These are phyloP conservation scores for Spodoptera littoralis DNA, from an alignment of 2,888 invertebrate species.

Conservation along the genomic window DNA sequence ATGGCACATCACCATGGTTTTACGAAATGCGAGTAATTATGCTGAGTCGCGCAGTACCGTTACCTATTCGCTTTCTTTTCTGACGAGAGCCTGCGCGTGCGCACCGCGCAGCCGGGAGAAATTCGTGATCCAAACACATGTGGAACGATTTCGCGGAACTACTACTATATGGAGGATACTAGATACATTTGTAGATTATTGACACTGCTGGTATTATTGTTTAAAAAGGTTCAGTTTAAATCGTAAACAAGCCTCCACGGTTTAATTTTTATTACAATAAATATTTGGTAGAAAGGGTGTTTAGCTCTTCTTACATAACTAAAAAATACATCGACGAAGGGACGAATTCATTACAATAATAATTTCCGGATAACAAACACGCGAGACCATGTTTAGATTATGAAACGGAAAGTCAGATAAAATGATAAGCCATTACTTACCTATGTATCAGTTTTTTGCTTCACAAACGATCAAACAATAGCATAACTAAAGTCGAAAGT, in stretches of 20 bases:
- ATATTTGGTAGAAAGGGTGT: too few relatives aligned
- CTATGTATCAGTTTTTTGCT: conserved; percentile 29
- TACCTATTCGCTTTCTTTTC: conserved; percentile 84
- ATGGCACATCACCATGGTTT: conserved; percentile 28
- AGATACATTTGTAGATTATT: conserved; percentile 33
- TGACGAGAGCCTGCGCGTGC: conserved; percentile 61
- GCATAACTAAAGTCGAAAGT: conserved; percentile 57
- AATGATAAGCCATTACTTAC: conserved; percentile 41
- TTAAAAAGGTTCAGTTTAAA: background rate
- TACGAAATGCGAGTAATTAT: conserved; percentile 65
- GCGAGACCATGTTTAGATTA: conserved; percentile 9
- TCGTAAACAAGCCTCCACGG: too few relatives aligned
- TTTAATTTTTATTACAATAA: too few relatives aligned
- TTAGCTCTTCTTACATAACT: too few relatives aligned
- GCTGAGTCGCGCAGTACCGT: conserved; percentile 74
- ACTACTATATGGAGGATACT: conserved; percentile 45
- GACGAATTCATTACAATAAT: background rate
- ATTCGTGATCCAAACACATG: conserved; percentile 63
- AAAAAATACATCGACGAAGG: too few relatives aligned
- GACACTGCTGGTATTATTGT: conserved; percentile 27
- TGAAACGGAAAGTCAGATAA: conserved; percentile 37
- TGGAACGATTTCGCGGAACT: conserved; percentile 65
- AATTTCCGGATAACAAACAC: background rate
- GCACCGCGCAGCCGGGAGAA: conserved; percentile 63
- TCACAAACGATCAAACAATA: conserved; percentile 52